Conservation (phyloP, 2,888 invertebrate species). For the Neoascia interrupta region DNA sequence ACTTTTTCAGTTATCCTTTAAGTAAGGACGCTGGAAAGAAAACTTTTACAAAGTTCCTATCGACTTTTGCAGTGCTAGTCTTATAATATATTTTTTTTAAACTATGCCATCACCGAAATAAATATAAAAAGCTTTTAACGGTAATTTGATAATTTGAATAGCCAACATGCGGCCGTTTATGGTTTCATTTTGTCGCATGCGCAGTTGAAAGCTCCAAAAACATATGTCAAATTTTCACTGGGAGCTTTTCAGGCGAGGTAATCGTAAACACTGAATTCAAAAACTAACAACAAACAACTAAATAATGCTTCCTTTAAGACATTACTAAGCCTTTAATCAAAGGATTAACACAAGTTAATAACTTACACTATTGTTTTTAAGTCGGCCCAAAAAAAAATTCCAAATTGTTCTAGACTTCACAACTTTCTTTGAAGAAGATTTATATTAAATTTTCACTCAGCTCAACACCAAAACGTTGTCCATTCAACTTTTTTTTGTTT, state of each 20-base stretch:
- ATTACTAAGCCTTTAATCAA: slow-evolving; percentile 1
- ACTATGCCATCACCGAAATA: too few relatives aligned
- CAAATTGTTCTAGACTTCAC: background rate
- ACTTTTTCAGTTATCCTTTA: too few relatives aligned
- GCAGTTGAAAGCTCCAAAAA: slow-evolving; percentile 55
- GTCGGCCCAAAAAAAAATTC: background rate
- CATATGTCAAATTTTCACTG: slow-evolving; percentile 69
- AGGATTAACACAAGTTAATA: slow-evolving; percentile 8
- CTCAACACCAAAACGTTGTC: slow-evolving; percentile 8
- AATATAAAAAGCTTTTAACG: slow-evolving; percentile 22
- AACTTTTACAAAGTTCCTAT: too few relatives aligned
- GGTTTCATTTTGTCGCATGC: slow-evolving; percentile 16
- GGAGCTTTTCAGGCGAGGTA: slow-evolving; percentile 60
- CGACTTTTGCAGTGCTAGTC: too few relatives aligned
- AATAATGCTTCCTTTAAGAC: slow-evolving; percentile 18
- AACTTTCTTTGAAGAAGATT: background rate
- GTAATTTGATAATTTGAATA: too few relatives aligned
- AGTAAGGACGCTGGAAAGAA: too few relatives aligned
- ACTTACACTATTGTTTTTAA: slow-evolving; percentile 12
- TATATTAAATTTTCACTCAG: slow-evolving; percentile 1
- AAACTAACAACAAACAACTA: slow-evolving; percentile 63
- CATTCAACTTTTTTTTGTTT: slow-evolving; percentile 2
- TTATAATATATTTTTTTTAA: too few relatives aligned
- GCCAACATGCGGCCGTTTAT: background rate
- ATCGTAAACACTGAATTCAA: slow-evolving; percentile 67